Evolutionary conservation across 2,797 vertebrate genomes (phyloP).

Genomic region (Triplophysa yarkandensis): DNA sequence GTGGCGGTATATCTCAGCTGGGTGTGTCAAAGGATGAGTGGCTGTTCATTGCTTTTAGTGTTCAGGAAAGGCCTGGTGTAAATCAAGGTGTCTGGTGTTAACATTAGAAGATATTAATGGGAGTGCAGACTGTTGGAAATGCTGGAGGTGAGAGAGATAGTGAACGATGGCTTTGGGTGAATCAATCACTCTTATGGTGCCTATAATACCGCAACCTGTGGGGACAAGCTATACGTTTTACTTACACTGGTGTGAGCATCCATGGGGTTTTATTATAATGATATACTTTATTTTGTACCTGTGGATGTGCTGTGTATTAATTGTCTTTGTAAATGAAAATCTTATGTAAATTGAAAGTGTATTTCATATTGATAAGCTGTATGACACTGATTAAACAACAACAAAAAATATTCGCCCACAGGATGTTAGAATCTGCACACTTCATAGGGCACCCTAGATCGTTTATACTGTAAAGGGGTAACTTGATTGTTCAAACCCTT

Average conservation of each 20-base stretch:
- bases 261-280: neutral
- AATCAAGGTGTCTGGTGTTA: constrained; percentile 62
- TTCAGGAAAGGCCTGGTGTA: constrained; percentile 55
- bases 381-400: too few relatives aligned
- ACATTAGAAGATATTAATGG: constrained; percentile 64
- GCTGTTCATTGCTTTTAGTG: constrained; percentile 57
- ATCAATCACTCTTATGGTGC: constrained; percentile 53
- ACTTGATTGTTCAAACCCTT: too few relatives aligned
- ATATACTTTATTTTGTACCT: neutral
- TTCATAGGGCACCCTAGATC: too few relatives aligned
- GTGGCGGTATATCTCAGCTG: constrained; percentile 39
- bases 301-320: too few relatives aligned
- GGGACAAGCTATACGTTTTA: constrained; percentile 15
- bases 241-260: neutral
- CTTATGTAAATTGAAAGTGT: neutral
- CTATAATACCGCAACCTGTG: constrained; percentile 10
- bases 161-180: constrained; percentile 45
- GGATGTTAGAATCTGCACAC: too few relatives aligned
- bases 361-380: too few relatives aligned
- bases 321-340: neutral
- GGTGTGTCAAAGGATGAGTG: constrained; percentile 57
- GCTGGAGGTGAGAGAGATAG: constrained; percentile 46
- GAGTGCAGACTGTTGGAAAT: constrained; percentile 57
- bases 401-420: too few relatives aligned
- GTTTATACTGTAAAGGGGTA: too few relatives aligned